Base-by-base conservation (phyloP, 2,113 vertebrate genomes). In the Ciconia maguari region DNA sequence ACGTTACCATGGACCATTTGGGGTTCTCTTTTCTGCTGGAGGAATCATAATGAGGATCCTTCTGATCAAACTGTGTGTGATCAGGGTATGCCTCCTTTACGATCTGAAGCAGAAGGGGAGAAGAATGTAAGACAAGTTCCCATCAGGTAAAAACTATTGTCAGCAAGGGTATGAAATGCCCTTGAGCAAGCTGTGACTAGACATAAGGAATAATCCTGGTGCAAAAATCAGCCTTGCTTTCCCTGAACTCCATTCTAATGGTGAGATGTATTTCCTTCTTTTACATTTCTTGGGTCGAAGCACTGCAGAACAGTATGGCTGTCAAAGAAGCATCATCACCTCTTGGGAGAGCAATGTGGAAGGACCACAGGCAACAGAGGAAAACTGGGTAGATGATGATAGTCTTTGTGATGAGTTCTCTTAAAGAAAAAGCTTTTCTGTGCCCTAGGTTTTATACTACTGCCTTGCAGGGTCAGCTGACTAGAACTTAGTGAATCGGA, bases 31-130 rank as follows among this genome's bases (percentile, higher is more conserved):
- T 95, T 96, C 98, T 99, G 98, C 99, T 99, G 96, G 97, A 98
- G 38, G 98, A 97, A 74, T 99, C 99, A 44, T 99, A 99, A 68
- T 99, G 98, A 60, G 98, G 98, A 79, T 98, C 98, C 66, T 98
- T 99, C 96, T 98, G 98, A 95, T 99, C 99, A 98, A 99, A 99
- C 96, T 99, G 99, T n/a, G 99, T 99, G 96, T 99, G 99, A 96
- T 99, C 99, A 80, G 99, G 98, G 51, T 99, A 99, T 1, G 99
- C 98, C 94, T 99, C 99, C 96, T 99, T 99, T 49, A 99, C 99
- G 2, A 99, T 98, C 99, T 99, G 78, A 46, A 78, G 96, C 57
- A 96, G 78, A 93, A 72, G 25, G 42, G 77, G 86, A 95, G 79
- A 87, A 87, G 30, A 66, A 72, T 1, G 25, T 14, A 19, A 89